A percentile compares a stretch with the other conserved stretches of the same genome.
Evolutionary conservation across 2,113 vertebrate species (phyloP).

Genomic region (Megaceryle torquata): DNA sequence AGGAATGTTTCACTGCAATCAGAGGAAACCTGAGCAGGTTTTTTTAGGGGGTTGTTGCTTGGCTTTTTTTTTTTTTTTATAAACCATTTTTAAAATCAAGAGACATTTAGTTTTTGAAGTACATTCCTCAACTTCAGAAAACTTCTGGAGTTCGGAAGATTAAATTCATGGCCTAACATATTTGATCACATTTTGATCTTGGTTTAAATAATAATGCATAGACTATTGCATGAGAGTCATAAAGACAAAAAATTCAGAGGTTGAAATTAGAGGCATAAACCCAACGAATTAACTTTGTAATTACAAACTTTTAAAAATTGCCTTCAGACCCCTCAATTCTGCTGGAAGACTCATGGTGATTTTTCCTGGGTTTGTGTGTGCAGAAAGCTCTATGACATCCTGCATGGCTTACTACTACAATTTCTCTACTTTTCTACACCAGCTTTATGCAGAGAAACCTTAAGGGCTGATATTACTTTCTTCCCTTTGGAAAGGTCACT

Average conservation of each 20-base stretch:
- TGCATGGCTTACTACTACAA: neutral
- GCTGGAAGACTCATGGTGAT: too few relatives aligned
- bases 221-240: neutral
- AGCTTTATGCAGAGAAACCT: neutral
- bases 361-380: neutral
- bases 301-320: neutral
- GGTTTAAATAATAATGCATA: neutral
- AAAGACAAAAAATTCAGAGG: neutral
- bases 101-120: neutral
- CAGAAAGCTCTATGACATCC: neutral
- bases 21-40: neutral
- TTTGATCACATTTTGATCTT: neutral
- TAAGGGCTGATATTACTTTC: neutral
- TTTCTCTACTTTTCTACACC: neutral
- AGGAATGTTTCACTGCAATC: neutral
- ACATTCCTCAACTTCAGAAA: neutral
- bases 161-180: neutral
- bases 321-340: neutral
- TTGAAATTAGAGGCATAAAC: neutral
- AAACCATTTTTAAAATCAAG: neutral
- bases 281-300: neutral
- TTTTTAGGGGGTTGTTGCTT: too few relatives aligned
- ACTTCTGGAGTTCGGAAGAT: neutral
- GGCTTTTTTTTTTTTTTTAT: neutral
- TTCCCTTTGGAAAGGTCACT: neutral